Percentiles rank a stretch among this genome's conserved stretches.
Evolutionary conservation across 2,113 vertebrate genomes (phyloP).

Genomic region (Trochalopteron elliotii): DNA sequence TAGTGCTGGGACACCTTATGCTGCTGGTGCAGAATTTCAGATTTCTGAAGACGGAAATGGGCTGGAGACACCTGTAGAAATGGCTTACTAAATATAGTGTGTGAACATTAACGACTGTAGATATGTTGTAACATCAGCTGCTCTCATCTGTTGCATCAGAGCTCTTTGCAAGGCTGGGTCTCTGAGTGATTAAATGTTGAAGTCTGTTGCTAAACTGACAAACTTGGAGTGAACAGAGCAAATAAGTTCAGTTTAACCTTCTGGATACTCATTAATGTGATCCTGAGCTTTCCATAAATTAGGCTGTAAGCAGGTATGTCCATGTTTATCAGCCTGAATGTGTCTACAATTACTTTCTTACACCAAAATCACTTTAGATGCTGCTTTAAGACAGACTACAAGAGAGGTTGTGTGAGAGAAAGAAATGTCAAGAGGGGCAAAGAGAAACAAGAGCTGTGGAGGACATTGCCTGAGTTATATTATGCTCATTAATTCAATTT

Average conservation of each 20-base stretch:
- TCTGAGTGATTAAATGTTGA: background rate
- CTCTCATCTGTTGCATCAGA: background rate
- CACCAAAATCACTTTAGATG: background rate
- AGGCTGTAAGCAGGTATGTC: background rate
- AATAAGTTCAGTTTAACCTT: background rate
- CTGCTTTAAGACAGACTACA: background rate
- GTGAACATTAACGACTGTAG: background rate
- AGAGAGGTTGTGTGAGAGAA: slow-evolving; percentile 19
- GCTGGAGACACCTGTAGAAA: background rate
- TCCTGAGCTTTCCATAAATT: background rate
- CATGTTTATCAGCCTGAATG: background rate
- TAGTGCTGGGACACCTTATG: background rate
- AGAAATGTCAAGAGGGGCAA: slow-evolving; percentile 51
- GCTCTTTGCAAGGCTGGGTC: background rate
- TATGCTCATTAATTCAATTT: slow-evolving; percentile 87
- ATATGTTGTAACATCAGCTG: background rate
- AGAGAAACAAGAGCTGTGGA: slow-evolving; percentile 69
- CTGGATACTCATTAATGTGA: background rate
- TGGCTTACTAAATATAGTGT: background rate
- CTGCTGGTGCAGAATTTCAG: background rate
- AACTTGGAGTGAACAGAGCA: background rate
- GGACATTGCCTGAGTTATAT: slow-evolving; percentile 78
- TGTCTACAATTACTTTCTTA: background rate
- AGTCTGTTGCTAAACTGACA: background rate
- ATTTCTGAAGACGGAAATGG: background rate